Conservation (phyloP, 2,888 invertebrate genomes). For the Cephus runcator region DNA sequence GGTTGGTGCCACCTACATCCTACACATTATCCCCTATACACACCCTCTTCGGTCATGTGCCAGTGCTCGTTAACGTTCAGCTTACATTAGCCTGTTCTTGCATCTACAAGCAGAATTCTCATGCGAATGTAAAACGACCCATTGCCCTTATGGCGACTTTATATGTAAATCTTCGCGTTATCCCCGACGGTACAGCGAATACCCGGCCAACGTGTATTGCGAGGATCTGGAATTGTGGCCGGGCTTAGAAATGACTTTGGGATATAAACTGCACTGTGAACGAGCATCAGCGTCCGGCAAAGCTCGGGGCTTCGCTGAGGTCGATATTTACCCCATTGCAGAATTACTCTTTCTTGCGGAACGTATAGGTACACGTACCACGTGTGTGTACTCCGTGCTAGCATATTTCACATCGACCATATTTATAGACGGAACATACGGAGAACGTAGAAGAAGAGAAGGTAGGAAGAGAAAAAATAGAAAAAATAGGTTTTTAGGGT, state of each 20-base stretch:
- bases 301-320: not conserved
- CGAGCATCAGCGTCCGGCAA: not conserved
- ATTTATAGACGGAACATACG: not conserved
- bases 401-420: not conserved
- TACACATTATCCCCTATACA: not conserved
- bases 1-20: not conserved
- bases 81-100: not conserved
- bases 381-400: not conserved
- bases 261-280: not conserved
- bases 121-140: not conserved
- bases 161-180: not conserved
- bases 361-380: not conserved
- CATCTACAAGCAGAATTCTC: not conserved
- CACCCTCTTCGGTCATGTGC: not conserved
- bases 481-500: not conserved
- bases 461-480: not conserved
- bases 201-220: not conserved
- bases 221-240: not conserved
- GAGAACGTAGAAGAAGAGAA: not conserved
- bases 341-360: not conserved
- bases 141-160: not conserved
- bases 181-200: not conserved
- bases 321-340: not conserved
- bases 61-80: not conserved
- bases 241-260: not conserved